Evolutionary conservation across 2,113 vertebrate species (phyloP), one percentile per base, ranked within the genome.

Genomic region (Neolamprologus fasciatus): DNA sequence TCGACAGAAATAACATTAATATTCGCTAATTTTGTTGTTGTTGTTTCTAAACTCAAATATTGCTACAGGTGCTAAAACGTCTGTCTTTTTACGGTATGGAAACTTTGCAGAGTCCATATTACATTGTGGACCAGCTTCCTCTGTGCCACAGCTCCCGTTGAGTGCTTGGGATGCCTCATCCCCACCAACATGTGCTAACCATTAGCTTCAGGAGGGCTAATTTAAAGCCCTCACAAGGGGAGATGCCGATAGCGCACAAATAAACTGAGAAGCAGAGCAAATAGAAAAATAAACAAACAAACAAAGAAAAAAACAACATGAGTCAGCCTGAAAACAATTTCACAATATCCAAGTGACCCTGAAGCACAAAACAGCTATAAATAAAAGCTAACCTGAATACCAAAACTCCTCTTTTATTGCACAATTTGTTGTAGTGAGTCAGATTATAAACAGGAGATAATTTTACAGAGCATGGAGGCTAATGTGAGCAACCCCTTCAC

Each of bases 171-270:
- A 90, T 86, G 79, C 68, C 84, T 91, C 79, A 81, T 84, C 86
- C 54, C 50, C 51, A 80, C 61, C 89, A 89, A 86, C 93, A 95
- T 93, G 84, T 92, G 91, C 66, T 91, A 93, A 91, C 86, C 91
- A 94, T 94, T 85, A 91, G 84, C 84, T 89, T 86, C 76, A 89
- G 84, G 85, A 45, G 83, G 84, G 76, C 78, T 86, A 37, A 91
- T 83, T 90, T 91, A 80, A 89, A 73, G 42, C 40, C 76, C 91
- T 87, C 79, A 13, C 31, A 33, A 66, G 71, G 87, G 85, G n/a
- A 81, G 51, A 91, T 80, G 63, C 81, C 45, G 92, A 51, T 40
- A 66, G 83, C 4, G 28, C 55, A 82, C 84, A 93, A 93, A 95
- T 86, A 93, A 87, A 89, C 42, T 78, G 42, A 76, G 23, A 76